Conservation (phyloP, 1,140 invertebrate genomes). For the Lerema accius region DNA sequence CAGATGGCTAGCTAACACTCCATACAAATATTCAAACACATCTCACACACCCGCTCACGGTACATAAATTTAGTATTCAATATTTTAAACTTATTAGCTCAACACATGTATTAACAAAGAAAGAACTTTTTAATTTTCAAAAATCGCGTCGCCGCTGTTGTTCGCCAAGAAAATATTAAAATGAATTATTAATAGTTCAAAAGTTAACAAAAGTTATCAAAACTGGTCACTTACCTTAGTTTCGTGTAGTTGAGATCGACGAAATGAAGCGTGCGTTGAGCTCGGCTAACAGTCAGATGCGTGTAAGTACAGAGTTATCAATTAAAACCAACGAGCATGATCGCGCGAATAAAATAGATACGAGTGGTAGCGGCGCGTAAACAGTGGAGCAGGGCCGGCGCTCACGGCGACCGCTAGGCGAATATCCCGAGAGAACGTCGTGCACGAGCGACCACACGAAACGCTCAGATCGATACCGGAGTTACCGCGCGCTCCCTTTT, state of each 20-base stretch:
- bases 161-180: background rate
- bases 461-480: slow-evolving; percentile 73
- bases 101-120: slow-evolving; percentile 8
- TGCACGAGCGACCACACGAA: slow-evolving; percentile 70
- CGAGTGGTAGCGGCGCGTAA: slow-evolving; percentile 63
- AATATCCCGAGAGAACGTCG: slow-evolving; percentile 76
- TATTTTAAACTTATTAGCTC: slow-evolving; percentile 2
- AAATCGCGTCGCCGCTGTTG: slow-evolving; percentile 1
- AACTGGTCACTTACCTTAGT: slow-evolving; percentile 57
- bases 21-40: slow-evolving; percentile 67
- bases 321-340: slow-evolving; percentile 68
- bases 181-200: no score
- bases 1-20: slow-evolving; percentile 77
- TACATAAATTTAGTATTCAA: slow-evolving; percentile 5
- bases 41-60: slow-evolving; percentile 32
- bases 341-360: slow-evolving; percentile 67
- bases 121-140: slow-evolving; percentile 3
- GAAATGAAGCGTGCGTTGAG: background rate
- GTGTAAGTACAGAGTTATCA: slow-evolving; percentile 65
- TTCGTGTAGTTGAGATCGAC: slow-evolving; percentile 34
- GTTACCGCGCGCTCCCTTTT: slow-evolving; percentile 65
- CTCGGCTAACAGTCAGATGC: slow-evolving; percentile 42
- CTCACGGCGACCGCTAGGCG: slow-evolving; percentile 73
- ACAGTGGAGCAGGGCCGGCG: slow-evolving; percentile 75
- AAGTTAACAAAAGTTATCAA: slow-evolving; percentile 34